Percentiles rank a stretch among this genome's conserved stretches.
Conservation (phyloP, 2,113 vertebrate genomes). For the Thamnaconus septentrionalis region DNA sequence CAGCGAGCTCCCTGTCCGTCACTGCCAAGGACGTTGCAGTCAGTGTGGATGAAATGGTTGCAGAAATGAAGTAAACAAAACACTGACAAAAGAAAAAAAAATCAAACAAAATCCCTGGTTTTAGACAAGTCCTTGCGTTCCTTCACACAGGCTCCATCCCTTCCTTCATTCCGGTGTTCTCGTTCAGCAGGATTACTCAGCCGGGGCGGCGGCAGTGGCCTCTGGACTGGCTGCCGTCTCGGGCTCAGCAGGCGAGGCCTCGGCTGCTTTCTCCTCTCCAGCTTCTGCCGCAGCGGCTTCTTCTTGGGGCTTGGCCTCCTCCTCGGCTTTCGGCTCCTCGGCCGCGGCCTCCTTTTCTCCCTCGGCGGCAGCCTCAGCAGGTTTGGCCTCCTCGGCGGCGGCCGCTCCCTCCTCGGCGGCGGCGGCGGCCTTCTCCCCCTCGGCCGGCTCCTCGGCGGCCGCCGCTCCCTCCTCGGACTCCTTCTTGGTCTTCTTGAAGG, state of each 20-base stretch:
- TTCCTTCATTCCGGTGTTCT: slow-evolving; percentile 60
- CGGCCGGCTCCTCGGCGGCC: slow-evolving; percentile 55
- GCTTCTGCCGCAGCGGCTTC: slow-evolving; percentile 14
- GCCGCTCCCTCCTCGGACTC: slow-evolving; percentile 79
- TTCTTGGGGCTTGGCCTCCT: slow-evolving; percentile 48
- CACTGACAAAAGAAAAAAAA: slow-evolving; percentile 35
- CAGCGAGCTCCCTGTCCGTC: slow-evolving; percentile 47
- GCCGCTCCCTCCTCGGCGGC: slow-evolving; percentile 56
- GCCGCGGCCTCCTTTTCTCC: slow-evolving; percentile 49
- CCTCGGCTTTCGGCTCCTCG: slow-evolving; percentile 60
- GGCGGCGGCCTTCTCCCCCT: slow-evolving; percentile 55
- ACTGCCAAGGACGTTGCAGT: slow-evolving; percentile 65
- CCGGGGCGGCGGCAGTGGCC: slow-evolving; percentile 66
- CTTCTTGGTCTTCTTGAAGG: slow-evolving; percentile 87
- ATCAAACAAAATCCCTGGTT: slow-evolving; percentile 74
- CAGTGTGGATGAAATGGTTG: slow-evolving; percentile 71
- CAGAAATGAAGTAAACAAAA: slow-evolving; percentile 64
- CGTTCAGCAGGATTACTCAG: slow-evolving; percentile 75
- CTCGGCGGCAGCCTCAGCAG: slow-evolving; percentile 43
- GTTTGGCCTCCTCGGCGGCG: slow-evolving; percentile 41
- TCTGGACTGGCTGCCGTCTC: slow-evolving; percentile 85
- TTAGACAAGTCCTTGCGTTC: slow-evolving; percentile 96
- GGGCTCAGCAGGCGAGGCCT: slow-evolving; percentile 70
- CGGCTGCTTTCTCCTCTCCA: slow-evolving; percentile 75
- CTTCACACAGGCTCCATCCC: slow-evolving; percentile 79